Conservation (phyloP, 2,888 invertebrate genomes). For the Vanessa cardui region DNA sequence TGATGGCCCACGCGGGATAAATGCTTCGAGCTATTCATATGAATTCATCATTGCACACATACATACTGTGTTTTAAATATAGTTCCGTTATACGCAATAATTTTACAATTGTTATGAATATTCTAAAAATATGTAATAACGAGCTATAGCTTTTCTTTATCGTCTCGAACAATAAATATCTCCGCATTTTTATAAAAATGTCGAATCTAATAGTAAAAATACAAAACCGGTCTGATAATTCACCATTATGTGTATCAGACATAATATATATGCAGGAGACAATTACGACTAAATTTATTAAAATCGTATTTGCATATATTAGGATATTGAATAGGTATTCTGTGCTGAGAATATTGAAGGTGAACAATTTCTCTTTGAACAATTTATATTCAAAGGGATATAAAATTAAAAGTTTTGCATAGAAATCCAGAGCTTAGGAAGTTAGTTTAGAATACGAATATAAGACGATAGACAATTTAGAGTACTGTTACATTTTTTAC, state of each 20-base stretch:
- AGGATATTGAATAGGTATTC: no score
- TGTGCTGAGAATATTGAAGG: no score
- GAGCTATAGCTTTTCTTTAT: background rate
- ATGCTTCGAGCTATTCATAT: slow-evolving; percentile 50
- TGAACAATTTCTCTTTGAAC: no score
- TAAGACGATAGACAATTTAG: no score
- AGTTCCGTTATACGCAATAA: no score
- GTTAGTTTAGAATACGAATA: no score
- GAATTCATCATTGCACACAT: slow-evolving; percentile 43
- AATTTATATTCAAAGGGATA: no score
- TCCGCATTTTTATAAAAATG: background rate
- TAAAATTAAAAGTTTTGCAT: no score
- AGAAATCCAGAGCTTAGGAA: no score
- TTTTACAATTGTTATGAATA: no score
- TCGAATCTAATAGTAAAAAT: background rate
- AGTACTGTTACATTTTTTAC: no score
- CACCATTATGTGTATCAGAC: background rate
- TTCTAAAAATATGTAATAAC: background rate
- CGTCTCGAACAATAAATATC: background rate
- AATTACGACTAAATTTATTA: background rate
- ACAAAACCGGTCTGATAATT: background rate
- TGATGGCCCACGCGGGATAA: slow-evolving; percentile 65
- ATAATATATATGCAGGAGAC: background rate
- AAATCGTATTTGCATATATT: background rate
- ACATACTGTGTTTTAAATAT: no score